Base-by-base conservation (phyloP, 2,113 vertebrate genomes). In the Catagonus wagneri region DNA sequence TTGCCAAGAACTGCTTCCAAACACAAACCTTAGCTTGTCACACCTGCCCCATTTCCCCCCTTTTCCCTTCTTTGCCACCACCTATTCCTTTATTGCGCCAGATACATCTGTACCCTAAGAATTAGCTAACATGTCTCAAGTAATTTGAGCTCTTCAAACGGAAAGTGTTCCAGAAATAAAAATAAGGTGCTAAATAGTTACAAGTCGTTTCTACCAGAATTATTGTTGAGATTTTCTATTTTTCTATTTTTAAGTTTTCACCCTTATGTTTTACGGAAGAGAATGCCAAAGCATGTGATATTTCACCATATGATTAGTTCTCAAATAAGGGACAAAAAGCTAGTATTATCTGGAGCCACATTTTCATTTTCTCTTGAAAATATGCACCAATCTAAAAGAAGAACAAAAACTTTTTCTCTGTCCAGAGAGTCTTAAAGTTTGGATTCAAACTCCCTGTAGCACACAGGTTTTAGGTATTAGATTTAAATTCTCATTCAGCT, bases 191-290 rank as follows among this genome's bases (percentile, higher is more conserved):
- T 97, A 98, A 96, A 96, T 93, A 97, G 95, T 98, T 97, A 91
- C 85, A 93, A 97, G 94, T 90, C 44, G 0, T 95, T 98, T 97
- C 96, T 80, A 97, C 95, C 96, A 97, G 95, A 97, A 95, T 96
- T 96, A 97, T 97, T 97, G 96, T 97, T 97, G 96, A 98, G 74
- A 97, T 56, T 97, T 97, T 97, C 96, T 96, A 96, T 96, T 97
- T 96, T 96, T 96, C 97, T 98, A 98, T 97, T 97, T 98, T 98
- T 97, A 96, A 89, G 92, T 96, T 94, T 95, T 97, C 83, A 96
- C 78, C 96, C 96, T 97, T 98, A 96, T 95, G 96, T 95, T 97
- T 97, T 97, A 65, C 50, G 20, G 88, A 97, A 95, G 81, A 96
- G 95, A 97, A 97, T 97, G 95, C 96, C 97, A 98, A 96, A 83